Evolutionary conservation across 2,113 vertebrate genomes (phyloP).

Genomic region (Notiomystis cincta): DNA sequence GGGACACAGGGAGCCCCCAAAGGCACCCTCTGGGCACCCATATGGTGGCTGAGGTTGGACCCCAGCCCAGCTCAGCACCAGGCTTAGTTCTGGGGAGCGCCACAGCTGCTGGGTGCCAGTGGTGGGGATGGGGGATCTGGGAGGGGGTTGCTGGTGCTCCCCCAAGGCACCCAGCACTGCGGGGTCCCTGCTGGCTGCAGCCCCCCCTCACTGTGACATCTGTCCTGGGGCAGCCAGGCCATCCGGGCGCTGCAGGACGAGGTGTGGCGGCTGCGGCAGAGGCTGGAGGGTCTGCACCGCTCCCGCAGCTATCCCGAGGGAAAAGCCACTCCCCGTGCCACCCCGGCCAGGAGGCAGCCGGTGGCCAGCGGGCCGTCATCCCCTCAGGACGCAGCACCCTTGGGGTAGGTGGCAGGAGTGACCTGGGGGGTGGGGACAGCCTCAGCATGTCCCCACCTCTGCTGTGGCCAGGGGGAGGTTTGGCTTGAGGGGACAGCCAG

Average conservation of each 20-base stretch:
- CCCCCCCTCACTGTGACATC: not conserved
- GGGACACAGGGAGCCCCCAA: not conserved
- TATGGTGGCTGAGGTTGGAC: too few relatives aligned
- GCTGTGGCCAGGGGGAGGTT: not conserved
- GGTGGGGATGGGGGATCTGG: not conserved
- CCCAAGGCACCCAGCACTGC: not conserved
- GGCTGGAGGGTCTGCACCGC: constrained; percentile 70
- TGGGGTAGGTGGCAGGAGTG: constrained; percentile 57
- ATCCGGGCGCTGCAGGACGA: constrained; percentile 78
- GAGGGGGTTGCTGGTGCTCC: not conserved
- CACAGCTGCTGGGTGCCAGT: not conserved
- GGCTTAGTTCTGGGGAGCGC: not conserved
- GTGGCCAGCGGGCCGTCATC: not conserved
- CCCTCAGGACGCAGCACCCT: not conserved
- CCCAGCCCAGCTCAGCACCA: not conserved
- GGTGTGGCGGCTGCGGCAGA: constrained; percentile 70
- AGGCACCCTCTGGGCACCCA: too few relatives aligned
- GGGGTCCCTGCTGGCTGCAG: not conserved
- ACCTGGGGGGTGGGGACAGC: rapidly evolving
- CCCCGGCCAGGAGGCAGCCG: not conserved
- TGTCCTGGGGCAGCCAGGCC: constrained; percentile 69
- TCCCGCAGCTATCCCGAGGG: not conserved
- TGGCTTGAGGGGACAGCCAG: rapidly evolving
- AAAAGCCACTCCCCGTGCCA: rapidly evolving
- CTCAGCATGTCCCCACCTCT: not conserved